A percentile compares a stretch with the other conserved stretches of the same genome.
Evolutionary conservation across 2,113 vertebrate species (phyloP).

Genomic region (Labeo catla): DNA sequence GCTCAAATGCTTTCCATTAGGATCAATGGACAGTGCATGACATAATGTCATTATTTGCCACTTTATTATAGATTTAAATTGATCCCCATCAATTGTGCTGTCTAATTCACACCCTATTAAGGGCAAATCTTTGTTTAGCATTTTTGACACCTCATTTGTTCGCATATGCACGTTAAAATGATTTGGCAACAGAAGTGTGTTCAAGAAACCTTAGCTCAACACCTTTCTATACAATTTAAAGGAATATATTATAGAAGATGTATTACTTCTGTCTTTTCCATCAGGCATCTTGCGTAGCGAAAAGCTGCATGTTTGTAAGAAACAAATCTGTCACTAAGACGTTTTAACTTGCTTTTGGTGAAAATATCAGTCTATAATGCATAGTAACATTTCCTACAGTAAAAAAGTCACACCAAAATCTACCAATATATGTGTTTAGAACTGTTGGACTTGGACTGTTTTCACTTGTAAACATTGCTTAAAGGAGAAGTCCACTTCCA

Average conservation of each 20-base stretch:
- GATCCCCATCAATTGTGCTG: neutral
- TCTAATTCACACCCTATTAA: neutral
- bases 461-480: neutral
- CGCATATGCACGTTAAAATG: neutral
- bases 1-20: neutral
- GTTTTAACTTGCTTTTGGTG: neutral
- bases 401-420: neutral
- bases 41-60: neutral
- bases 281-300: neutral
- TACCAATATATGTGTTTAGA: neutral
- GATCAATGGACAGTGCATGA: slow-evolving; percentile 1
- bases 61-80: neutral
- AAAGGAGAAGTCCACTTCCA: neutral
- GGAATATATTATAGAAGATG: neutral
- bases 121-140: neutral
- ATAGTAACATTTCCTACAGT: neutral
- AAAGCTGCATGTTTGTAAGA: no score
- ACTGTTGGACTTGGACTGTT: neutral
- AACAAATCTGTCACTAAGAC: neutral
- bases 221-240: neutral
- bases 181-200: neutral
- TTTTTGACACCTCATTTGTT: neutral
- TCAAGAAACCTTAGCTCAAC: neutral
- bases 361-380: neutral
- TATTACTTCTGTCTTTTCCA: neutral